Evolutionary conservation across 2,797 vertebrate genomes (phyloP).

Genomic region (Molossus alvarezi): DNA sequence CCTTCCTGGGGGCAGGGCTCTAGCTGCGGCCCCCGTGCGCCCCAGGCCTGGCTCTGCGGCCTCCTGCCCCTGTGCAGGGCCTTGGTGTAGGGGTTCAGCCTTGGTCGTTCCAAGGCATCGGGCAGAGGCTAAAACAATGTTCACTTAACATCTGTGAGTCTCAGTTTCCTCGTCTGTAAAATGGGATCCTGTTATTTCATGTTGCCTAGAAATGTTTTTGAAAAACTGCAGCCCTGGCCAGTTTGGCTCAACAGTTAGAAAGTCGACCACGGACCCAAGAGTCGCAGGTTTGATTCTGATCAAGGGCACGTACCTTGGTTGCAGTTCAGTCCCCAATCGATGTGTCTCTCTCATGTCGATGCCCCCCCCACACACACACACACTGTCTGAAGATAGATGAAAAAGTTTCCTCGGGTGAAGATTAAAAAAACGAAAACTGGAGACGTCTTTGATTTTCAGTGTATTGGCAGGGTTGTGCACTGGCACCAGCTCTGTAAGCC

Average conservation of each 20-base stretch:
- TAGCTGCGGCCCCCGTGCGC: not conserved
- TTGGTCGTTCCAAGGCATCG: rapidly evolving
- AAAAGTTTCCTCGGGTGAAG: too few species aligned
- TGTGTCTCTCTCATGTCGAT: too few species aligned
- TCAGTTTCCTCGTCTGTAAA: not conserved
- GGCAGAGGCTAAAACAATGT: not conserved
- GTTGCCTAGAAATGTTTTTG: not conserved
- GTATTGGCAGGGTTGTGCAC: not conserved
- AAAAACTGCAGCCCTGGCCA: not conserved
- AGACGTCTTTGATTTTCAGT: too few species aligned
- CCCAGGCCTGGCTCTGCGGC: rapidly evolving
- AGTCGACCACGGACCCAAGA: too few species aligned
- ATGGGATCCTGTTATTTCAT: not conserved
- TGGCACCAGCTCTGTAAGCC: not conserved
- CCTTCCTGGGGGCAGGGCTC: not conserved
- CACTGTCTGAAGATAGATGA: too few species aligned
- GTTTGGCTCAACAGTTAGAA: too few species aligned
- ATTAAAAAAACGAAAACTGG: too few species aligned
- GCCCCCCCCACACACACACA: too few species aligned
- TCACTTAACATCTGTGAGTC: not conserved
- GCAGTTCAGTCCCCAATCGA: too few species aligned
- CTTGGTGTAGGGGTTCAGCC: not conserved
- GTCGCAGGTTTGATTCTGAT: too few species aligned
- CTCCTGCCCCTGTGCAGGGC: rapidly evolving
- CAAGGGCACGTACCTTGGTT: too few species aligned